Conservation (phyloP, 2,797 vertebrate genomes). For the Chelon auratus region DNA sequence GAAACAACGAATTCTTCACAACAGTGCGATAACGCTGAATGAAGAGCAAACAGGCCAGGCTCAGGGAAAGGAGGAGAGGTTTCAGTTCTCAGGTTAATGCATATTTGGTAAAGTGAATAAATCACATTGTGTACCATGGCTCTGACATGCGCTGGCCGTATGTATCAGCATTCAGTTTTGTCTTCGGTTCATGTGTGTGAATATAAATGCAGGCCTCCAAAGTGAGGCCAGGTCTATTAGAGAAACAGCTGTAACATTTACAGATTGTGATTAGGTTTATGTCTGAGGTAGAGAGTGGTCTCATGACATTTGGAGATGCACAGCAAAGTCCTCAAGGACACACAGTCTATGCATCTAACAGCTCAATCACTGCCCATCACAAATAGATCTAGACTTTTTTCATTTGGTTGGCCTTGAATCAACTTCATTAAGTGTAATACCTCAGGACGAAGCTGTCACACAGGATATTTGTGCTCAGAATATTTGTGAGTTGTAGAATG, state of each 20-base stretch:
- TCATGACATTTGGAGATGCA: constrained; percentile 78
- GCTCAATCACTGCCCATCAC: constrained; percentile 80
- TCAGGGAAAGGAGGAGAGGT: background rate
- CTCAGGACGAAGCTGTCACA: constrained; percentile 60
- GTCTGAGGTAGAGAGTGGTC: constrained; percentile 70
- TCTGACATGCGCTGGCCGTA: constrained; percentile 13
- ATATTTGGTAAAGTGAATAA: constrained; percentile 26
- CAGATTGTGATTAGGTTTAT: constrained; percentile 85
- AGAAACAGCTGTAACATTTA: constrained; percentile 85
- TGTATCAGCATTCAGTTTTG: constrained; percentile 79
- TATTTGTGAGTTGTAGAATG: constrained; percentile 60
- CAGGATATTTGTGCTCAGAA: constrained; percentile 68
- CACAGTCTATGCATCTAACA: constrained; percentile 74
- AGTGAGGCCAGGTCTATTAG: constrained; percentile 73
- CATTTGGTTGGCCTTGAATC: constrained; percentile 70
- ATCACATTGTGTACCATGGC: constrained; percentile 34
- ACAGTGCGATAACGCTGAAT: background rate
- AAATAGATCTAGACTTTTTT: constrained; percentile 70
- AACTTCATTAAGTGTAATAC: constrained; percentile 71
- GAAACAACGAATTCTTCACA: constrained; percentile 23
- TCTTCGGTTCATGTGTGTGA: constrained; percentile 82
- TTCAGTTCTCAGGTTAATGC: constrained; percentile 13
- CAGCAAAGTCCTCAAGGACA: constrained; percentile 79
- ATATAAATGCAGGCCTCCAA: constrained; percentile 76
- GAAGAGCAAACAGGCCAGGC: constrained; percentile 3